Evolutionary conservation across 64 coral and sea anemone genomes (phyloP), one percentile per base, ranked within the genome.

Genomic region (Actinia tenebrosa): DNA sequence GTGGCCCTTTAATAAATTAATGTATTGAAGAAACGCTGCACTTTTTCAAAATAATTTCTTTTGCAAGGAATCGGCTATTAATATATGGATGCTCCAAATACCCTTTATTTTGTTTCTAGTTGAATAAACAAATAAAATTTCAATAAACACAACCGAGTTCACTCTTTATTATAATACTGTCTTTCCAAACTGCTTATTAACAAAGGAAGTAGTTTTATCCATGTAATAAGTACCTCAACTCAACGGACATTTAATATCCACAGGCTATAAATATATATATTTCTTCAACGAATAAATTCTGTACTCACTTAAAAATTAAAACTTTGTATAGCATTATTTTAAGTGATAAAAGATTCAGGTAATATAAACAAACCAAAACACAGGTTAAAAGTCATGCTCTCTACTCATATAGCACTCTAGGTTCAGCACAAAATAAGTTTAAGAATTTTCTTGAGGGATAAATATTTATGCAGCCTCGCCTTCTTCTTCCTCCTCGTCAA

Each of bases 401-500:
- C 69, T 75, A 75, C 69, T 30, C 69, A 75, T 30, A n/a, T 30
- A 42, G 69, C 26, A 75, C 69, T 75, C 69, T 75, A 75, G 26
- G 26, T 75, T 75, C 27, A 42, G 7, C 9, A 75, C 25, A 42
- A 25, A 30, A 75, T 75, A 26, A 42, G 69, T 13, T 72, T 69
- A 69, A 69, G 22, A 3, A 69, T 69, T 69, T 69, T 69, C 18
- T 69, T 30, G 69, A 30, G 26, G 46, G 17, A 81, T 45, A 81
- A 81, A 50, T 85, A 85, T 80, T 25, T 91, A 89, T 80, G 87
- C 80, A 20, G 64, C 91, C 37, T 86, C 91, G 11, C 71, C 91
- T 25, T 93, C 91, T 30, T 93, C 91, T 44, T 93, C 91, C 55
- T 93, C 91, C 45, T 93, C 91, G 26, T 93, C 91, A 93, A 93